phyloP scores from a whole-genome alignment of 1,140 invertebrate genomes.

The Pseudomyrmex pallidus region DNA sequence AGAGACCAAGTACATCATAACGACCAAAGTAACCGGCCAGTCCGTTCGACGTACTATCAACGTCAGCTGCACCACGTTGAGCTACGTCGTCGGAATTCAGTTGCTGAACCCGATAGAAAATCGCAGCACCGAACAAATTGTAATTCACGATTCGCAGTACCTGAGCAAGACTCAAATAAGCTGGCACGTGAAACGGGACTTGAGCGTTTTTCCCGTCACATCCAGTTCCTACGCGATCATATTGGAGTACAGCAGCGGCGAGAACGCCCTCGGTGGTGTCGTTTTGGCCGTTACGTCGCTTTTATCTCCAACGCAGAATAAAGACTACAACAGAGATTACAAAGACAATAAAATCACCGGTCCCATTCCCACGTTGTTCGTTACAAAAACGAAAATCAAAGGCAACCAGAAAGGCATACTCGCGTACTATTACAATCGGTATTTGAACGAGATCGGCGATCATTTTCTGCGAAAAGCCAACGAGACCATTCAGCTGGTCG shows the following conservation, averaged over 20 bases:
- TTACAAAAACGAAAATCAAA: constrained; percentile 91
- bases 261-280: constrained; percentile 91
- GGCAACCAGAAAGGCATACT: constrained; percentile 93
- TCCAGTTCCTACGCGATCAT: constrained; percentile 93
- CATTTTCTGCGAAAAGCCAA: constrained; percentile 94
- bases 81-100: constrained; percentile 92
- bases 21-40: constrained; percentile 87
- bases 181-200: constrained; percentile 93
- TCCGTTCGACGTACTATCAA: constrained; percentile 85
- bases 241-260: constrained; percentile 93
- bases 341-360: constrained; percentile 90
- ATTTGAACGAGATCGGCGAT: constrained; percentile 92
- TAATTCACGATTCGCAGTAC: constrained; percentile 90
- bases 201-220: constrained; percentile 94
- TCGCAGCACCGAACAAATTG: constrained; percentile 92
- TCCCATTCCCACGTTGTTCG: constrained; percentile 90
- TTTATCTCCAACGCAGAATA: constrained; percentile 85
- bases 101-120: constrained; percentile 95
- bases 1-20: constrained; percentile 92
- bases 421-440: constrained; percentile 95
- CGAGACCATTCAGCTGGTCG: constrained; percentile 92
- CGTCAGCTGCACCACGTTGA: constrained; percentile 85
- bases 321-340: constrained; percentile 70
- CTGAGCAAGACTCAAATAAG: constrained; percentile 87
- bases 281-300: constrained; percentile 94